phyloP scores from a whole-genome alignment of 2,113 vertebrate genomes.

The Cyanoramphus novaezelandiae region DNA sequence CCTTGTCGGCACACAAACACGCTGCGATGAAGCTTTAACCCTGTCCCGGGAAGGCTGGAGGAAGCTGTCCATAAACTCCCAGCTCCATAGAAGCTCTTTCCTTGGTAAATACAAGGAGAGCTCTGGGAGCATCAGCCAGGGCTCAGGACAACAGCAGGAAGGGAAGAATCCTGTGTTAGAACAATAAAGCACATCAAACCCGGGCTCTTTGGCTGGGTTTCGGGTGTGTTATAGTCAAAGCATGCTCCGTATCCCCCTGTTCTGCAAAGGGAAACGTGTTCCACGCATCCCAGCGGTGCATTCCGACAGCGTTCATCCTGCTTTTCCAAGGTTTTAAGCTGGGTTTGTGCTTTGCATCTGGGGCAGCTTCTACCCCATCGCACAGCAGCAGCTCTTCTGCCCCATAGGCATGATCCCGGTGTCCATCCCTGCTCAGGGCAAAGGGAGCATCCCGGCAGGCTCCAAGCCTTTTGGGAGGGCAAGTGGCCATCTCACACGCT shows the following conservation, averaged over 20 bases:
- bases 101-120: accelerated
- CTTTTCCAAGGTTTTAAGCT: accelerated
- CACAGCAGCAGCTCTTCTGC: accelerated
- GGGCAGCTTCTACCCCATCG: accelerated
- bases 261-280: background rate
- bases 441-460: accelerated
- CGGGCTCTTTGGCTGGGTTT: background rate
- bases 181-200: background rate
- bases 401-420: background rate
- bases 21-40: background rate
- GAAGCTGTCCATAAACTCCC: conserved; percentile 27
- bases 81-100: background rate
- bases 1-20: conserved; percentile 62
- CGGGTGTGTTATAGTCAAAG: background rate
- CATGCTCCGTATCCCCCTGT: accelerated
- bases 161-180: background rate
- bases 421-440: accelerated
- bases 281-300: background rate
- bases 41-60: conserved; percentile 30
- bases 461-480: background rate
- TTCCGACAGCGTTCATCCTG: background rate
- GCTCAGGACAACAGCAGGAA: background rate
- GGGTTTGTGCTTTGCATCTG: background rate
- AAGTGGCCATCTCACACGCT: background rate
- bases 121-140: background rate